phyloP scores from a whole-genome alignment of 2,797 vertebrate genomes.

The Chaenodraco wilsoni region DNA sequence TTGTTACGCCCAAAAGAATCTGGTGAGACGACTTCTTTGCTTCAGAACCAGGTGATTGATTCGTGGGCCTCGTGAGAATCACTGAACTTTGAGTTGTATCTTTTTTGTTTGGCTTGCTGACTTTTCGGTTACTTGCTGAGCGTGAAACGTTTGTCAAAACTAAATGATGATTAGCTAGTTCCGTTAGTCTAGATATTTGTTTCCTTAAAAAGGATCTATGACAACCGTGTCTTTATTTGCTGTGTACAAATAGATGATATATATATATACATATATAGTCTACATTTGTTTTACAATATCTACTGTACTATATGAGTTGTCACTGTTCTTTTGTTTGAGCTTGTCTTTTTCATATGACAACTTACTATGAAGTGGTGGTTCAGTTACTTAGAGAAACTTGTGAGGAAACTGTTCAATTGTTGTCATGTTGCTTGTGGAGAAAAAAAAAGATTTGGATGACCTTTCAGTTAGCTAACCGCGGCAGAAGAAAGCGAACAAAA shows the following conservation, averaged over 20 bases:
- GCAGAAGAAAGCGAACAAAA: slow-evolving; percentile 93
- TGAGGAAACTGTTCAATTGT: slow-evolving; percentile 99
- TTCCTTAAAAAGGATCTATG: slow-evolving; percentile 99
- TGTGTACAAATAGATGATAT: slow-evolving; percentile 99
- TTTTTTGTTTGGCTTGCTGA: slow-evolving; percentile 85
- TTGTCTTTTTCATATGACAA: slow-evolving; percentile 99
- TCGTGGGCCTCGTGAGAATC: slow-evolving; percentile 84
- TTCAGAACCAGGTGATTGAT: slow-evolving; percentile 75
- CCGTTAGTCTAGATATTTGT: slow-evolving; percentile 99
- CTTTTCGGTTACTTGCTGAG: slow-evolving; percentile 93
- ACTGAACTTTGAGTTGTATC: slow-evolving; percentile 73
- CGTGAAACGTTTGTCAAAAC: slow-evolving; percentile 99
- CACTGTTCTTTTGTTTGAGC: slow-evolving; percentile 98
- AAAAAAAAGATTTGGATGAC: slow-evolving; percentile 87
- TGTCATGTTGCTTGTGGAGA: slow-evolving; percentile 99
- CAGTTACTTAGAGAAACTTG: slow-evolving; percentile 99
- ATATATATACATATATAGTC: slow-evolving; percentile 96
- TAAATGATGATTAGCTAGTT: slow-evolving; percentile 99
- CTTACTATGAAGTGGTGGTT: slow-evolving; percentile 98
- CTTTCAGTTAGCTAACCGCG: slow-evolving; percentile 94
- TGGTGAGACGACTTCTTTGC: slow-evolving; percentile 78
- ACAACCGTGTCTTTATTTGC: slow-evolving; percentile 98
- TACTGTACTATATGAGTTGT: slow-evolving; percentile 97
- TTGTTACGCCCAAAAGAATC: slow-evolving; percentile 79
- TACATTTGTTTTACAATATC: slow-evolving; percentile 99